A percentile compares a stretch with the other conserved stretches of the same genome.
Evolutionary conservation across 2,797 vertebrate genomes (phyloP).

Genomic region (Carduelis carduelis): DNA sequence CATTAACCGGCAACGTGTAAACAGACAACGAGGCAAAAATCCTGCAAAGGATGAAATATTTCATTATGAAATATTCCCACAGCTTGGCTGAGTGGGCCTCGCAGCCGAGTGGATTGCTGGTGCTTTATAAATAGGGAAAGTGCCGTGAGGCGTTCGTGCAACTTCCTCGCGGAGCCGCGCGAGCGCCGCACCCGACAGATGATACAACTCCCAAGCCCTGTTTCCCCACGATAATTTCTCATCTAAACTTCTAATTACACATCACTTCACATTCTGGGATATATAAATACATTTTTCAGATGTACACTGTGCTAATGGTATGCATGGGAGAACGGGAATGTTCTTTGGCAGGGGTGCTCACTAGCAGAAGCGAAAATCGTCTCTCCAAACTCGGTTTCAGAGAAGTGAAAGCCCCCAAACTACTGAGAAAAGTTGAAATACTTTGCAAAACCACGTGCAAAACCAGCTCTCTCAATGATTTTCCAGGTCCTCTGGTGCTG

Average conservation of each 20-base stretch:
- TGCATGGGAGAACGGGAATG: slow-evolving; percentile 27
- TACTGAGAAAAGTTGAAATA: background rate
- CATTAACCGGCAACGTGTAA: background rate
- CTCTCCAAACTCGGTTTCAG: background rate
- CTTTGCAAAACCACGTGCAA: background rate
- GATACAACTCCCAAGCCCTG: slow-evolving; percentile 10
- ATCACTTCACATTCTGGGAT: slow-evolving; percentile 28
- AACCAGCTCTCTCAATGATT: background rate
- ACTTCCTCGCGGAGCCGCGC: background rate
- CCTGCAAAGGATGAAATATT: background rate
- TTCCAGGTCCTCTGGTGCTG: background rate
- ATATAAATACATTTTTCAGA: slow-evolving; percentile 57
- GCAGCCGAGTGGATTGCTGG: background rate
- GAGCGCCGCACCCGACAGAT: background rate
- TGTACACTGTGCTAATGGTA: slow-evolving; percentile 63
- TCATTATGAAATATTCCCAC: background rate
- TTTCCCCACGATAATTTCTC: background rate
- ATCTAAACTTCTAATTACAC: slow-evolving; percentile 54
- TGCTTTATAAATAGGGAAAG: slow-evolving; percentile 35
- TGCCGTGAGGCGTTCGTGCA: rapidly evolving
- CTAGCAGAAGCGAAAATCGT: background rate
- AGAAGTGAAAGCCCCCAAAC: slow-evolving; percentile 3
- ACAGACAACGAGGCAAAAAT: background rate
- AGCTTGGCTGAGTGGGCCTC: slow-evolving; percentile 47
- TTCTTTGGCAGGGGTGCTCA: slow-evolving; percentile 21